phyloP scores from a whole-genome alignment of 2,888 invertebrate species.

The Nephrotoma flavescens region DNA sequence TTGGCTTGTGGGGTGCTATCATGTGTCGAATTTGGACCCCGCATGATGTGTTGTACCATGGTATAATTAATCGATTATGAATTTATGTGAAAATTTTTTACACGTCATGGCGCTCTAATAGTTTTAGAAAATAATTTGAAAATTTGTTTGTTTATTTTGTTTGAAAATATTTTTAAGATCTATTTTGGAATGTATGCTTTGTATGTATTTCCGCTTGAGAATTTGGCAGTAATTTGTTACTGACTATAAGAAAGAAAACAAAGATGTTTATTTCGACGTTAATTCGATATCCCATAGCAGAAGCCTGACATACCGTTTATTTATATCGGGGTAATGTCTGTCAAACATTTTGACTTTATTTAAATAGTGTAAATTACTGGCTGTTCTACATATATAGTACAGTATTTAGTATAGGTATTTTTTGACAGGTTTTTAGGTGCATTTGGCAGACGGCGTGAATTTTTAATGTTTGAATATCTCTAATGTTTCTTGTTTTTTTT shows the following conservation, averaged over 20 bases:
- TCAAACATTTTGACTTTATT: no score
- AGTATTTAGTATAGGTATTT: no score
- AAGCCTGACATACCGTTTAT: no score
- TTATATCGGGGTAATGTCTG: no score
- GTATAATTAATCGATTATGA: not conserved
- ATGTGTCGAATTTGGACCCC: not conserved
- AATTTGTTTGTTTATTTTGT: not conserved
- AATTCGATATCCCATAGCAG: not conserved
- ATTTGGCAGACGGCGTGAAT: no score
- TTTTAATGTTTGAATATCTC: no score
- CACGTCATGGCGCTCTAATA: not conserved
- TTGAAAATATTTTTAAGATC: not conserved
- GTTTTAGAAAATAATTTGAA: not conserved
- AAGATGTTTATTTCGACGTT: not conserved
- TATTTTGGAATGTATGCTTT: not conserved
- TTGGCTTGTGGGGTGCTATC: not conserved
- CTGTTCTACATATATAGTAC: no score
- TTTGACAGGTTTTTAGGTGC: no score
- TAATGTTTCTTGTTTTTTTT: no score
- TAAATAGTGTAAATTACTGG: no score
- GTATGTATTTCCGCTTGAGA: not conserved
- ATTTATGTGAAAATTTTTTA: not conserved
- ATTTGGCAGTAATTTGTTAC: not conserved
- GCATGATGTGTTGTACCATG: not conserved
- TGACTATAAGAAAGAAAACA: not conserved